Percentiles rank a stretch among this genome's conserved stretches.
Evolutionary conservation across 2,797 vertebrate species (phyloP).

Genomic region (Catharus ustulatus): DNA sequence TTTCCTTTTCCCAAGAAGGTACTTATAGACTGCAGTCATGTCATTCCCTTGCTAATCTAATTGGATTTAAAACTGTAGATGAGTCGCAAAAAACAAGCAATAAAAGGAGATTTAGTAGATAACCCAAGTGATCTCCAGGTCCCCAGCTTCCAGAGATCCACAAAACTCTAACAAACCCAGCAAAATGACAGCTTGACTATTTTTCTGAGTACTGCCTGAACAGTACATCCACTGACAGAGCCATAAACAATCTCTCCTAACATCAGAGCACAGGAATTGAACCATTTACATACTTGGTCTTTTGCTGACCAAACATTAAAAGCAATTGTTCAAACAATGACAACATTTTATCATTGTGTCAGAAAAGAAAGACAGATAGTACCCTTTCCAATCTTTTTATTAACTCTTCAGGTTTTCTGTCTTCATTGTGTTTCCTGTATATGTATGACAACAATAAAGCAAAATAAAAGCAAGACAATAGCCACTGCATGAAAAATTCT

Average conservation of each 20-base stretch:
- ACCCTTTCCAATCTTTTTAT: constrained; percentile 55
- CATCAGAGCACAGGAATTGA: constrained; percentile 58
- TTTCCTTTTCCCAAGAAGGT: constrained; percentile 28
- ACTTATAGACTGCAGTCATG: not conserved
- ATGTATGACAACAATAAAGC: constrained; percentile 21
- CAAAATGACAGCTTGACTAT: not conserved
- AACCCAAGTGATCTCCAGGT: constrained; percentile 4
- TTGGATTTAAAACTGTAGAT: constrained; percentile 50
- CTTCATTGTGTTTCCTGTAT: constrained; percentile 52
- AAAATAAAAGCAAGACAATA: constrained; percentile 64
- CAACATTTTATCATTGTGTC: constrained; percentile 67
- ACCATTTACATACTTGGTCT: constrained; percentile 63
- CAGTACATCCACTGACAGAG: not conserved
- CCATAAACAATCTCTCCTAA: constrained; percentile 34
- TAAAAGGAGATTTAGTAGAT: constrained; percentile 20
- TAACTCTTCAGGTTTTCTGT: constrained; percentile 62
- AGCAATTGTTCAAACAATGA: constrained; percentile 59
- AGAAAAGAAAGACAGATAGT: constrained; percentile 56
- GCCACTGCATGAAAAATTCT: constrained; percentile 40
- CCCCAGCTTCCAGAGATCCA: constrained; percentile 7
- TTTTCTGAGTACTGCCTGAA: constrained; percentile 6
- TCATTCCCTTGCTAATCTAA: constrained; percentile 42
- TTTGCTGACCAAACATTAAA: constrained; percentile 68
- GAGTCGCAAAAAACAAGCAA: constrained; percentile 23
- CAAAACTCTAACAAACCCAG: not conserved